Percentiles rank a stretch among this genome's conserved stretches.
These are phyloP conservation scores for Enteromius anoplus DNA, from an alignment of 2,797 vertebrate genomes.

Conservation along the genomic window DNA sequence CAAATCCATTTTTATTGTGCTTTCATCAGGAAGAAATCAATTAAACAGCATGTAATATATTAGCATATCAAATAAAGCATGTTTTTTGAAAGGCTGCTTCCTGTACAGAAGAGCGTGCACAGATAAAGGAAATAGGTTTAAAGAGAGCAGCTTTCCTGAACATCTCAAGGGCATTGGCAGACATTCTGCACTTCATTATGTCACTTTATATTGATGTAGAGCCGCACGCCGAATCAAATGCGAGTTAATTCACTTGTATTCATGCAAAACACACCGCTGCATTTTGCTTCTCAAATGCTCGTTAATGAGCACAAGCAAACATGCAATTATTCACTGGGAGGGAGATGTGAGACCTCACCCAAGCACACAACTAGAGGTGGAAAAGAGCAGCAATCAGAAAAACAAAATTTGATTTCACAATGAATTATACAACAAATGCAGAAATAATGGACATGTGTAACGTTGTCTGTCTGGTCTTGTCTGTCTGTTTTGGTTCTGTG, in stretches of 20 bases:
- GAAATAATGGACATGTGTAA: not conserved
- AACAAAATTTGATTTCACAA: not conserved
- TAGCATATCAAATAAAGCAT: conserved; percentile 53
- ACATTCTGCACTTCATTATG: conserved; percentile 52
- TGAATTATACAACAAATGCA: not conserved
- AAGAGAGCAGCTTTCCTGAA: conserved; percentile 35
- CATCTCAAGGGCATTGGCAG: conserved; percentile 53
- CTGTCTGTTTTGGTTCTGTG: too few species aligned
- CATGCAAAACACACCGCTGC: conserved; percentile 9
- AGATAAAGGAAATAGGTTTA: conserved; percentile 42
- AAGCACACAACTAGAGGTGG: conserved; percentile 42
- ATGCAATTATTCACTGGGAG: conserved; percentile 44
- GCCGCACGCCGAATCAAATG: conserved; percentile 33
- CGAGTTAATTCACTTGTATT: conserved; percentile 24
- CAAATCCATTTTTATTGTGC: conserved; percentile 34
- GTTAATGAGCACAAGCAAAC: conserved; percentile 8
- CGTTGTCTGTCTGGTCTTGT: too few species aligned
- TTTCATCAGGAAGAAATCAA: conserved; percentile 57
- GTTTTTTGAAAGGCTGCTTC: conserved; percentile 39
- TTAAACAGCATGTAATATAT: conserved; percentile 53
- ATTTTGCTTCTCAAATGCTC: conserved; percentile 36
- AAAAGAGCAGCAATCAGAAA: not conserved
- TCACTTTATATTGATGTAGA: conserved; percentile 40
- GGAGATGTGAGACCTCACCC: conserved; percentile 61
- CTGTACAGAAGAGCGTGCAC: conserved; percentile 38